Evolutionary conservation across 2,797 vertebrate species (phyloP), one percentile per base, ranked within the genome.

Genomic region (Poecilia wingei): DNA sequence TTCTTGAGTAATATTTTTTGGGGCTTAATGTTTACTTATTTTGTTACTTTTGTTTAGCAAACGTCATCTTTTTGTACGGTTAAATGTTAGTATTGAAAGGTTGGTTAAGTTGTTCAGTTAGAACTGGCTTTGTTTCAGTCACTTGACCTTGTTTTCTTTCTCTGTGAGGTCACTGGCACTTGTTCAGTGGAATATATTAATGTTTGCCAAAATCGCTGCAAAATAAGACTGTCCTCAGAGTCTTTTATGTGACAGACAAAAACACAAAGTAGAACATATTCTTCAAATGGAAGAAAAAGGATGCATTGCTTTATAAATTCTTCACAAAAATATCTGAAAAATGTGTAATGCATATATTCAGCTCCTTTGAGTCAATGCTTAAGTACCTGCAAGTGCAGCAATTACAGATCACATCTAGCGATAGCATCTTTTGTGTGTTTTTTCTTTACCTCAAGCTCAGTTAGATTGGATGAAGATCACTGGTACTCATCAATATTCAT

Each of bases 1-100:
- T 43, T 43, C 41, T 45, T 13, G 36, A 70, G 6, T 43, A 70
- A 43, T 45, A 45, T 33, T 43, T 68, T 68, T 43, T 20, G 33
- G 33, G 28, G 20, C 9, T 43, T 69, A 6, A n/a, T 45, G 8
- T n/a, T n/a, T 13, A 41, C 10, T 9, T 68, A 41, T 43, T 25
- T 45, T 70, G 53, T 59, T 59, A 16, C 28, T 49, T 76, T 41
- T 9, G 10, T 28, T 31, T 53, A 4, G n/a, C 41, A 39, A 43
- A n/a, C 47, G 55, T 8, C 74, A 71, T 6, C 71, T 41, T 71
- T 8, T 76, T 22, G 31, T 51, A 73, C 75, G 28, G 78, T 82
- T 86, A 41, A 53, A 79, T 78, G 74, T 14, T 57, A 43, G 69
- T 46, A 72, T 12, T 82, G 57, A 83, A 76, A 64, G 1, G 41